Percentiles rank a stretch among this genome's conserved stretches.
Evolutionary conservation across 2,113 vertebrate genomes (phyloP).

Genomic region (Myocastor coypus): DNA sequence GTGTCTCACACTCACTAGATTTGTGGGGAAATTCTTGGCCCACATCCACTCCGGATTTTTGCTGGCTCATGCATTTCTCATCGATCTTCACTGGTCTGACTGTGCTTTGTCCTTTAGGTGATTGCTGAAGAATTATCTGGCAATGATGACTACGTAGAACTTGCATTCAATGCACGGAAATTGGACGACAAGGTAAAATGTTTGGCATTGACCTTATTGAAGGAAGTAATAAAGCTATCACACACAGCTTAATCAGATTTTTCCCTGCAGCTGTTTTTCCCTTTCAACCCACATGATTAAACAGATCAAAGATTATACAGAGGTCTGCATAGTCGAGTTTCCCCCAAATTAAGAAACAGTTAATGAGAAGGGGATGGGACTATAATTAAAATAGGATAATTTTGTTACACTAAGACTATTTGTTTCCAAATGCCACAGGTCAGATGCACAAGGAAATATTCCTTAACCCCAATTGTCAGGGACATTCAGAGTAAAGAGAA

Average conservation of each 20-base stretch:
- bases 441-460: constrained; percentile 72
- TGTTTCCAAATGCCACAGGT: constrained; percentile 79
- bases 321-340: constrained; percentile 73
- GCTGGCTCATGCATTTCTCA: neutral
- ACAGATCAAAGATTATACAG: constrained; percentile 81
- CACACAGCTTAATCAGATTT: constrained; percentile 82
- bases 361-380: constrained; percentile 72
- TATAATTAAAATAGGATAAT: constrained; percentile 83
- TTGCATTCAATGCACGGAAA: constrained; percentile 97
- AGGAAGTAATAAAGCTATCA: constrained; percentile 77
- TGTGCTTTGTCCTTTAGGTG: constrained; percentile 88
- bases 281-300: constrained; percentile 79
- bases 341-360: constrained; percentile 74
- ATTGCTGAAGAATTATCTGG: constrained; percentile 97
- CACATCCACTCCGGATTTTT: neutral
- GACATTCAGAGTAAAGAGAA: constrained; percentile 13
- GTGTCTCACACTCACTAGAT: neutral
- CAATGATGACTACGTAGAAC: constrained; percentile 97
- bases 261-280: constrained; percentile 72
- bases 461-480: constrained; percentile 11
- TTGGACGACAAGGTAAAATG: constrained; percentile 97
- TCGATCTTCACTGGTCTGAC: constrained; percentile 30
- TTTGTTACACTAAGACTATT: constrained; percentile 81
- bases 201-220: constrained; percentile 79
- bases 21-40: neutral